Conservation (phyloP, 2,888 invertebrate species). For the Cylindroiulus punctatus region DNA sequence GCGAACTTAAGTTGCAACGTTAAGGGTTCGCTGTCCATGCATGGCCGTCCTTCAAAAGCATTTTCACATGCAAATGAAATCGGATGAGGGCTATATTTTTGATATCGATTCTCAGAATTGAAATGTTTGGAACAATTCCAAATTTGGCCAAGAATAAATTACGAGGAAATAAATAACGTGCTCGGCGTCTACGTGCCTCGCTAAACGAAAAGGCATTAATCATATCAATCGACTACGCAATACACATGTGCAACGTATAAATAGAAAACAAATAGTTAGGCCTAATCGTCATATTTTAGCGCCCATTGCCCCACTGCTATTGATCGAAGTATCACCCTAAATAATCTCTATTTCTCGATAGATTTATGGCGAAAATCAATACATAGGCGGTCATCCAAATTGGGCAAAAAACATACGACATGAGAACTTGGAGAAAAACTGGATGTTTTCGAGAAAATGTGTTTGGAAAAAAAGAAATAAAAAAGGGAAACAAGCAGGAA, state of each 20-base stretch:
- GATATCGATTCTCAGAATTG: neutral
- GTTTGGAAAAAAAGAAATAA: no score
- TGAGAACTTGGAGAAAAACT: no score
- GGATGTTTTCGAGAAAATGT: no score
- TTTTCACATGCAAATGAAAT: neutral
- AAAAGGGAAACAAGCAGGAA: no score
- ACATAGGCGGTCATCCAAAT: neutral
- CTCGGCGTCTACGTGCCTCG: neutral
- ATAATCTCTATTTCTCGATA: neutral
- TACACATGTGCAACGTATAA: neutral
- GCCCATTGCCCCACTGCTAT: neutral
- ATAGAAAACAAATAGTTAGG: conserved; percentile 32
- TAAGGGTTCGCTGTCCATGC: neutral
- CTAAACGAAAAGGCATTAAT: neutral
- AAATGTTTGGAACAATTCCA: conserved; percentile 15
- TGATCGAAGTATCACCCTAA: neutral
- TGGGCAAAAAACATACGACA: neutral
- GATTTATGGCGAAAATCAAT: conserved; percentile 1
- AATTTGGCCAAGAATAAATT: neutral
- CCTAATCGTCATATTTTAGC: neutral
- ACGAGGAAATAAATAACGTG: neutral
- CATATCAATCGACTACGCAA: neutral
- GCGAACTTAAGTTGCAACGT: neutral
- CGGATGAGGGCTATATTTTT: neutral
- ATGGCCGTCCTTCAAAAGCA: neutral